These are phyloP conservation scores for Allobates femoralis DNA, from an alignment of 2,797 vertebrate genomes.

Conservation along the genomic window DNA sequence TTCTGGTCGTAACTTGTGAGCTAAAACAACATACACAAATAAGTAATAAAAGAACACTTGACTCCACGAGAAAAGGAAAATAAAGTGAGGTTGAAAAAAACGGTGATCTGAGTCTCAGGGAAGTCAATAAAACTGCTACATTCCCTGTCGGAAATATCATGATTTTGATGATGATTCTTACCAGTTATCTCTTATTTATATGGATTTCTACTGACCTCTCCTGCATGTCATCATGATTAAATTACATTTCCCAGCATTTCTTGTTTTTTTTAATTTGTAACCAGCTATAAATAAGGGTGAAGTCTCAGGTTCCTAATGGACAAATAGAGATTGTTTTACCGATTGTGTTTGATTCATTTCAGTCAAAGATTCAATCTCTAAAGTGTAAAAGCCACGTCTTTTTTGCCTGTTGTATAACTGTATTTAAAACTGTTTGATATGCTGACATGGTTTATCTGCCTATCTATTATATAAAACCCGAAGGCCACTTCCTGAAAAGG, in stretches of 20 bases:
- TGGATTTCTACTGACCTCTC: too few relatives aligned
- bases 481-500: too few relatives aligned
- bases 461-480: too few relatives aligned
- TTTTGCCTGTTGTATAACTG: too few relatives aligned
- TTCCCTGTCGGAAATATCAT: neutral
- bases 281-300: neutral
- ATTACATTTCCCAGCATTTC: neutral
- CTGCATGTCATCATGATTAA: too few relatives aligned
- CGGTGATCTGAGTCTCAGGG: neutral
- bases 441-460: too few relatives aligned
- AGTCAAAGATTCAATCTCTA: neutral
- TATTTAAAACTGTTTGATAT: too few relatives aligned
- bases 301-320: neutral
- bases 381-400: too few relatives aligned
- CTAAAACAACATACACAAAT: slow-evolving; percentile 31
- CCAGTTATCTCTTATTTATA: too few relatives aligned
- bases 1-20: neutral
- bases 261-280: neutral
- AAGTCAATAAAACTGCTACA: neutral
- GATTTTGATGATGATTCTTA: neutral
- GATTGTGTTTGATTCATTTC: neutral
- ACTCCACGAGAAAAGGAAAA: neutral
- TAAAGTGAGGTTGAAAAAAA: neutral
- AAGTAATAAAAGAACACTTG: neutral
- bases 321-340: neutral